Percentiles rank a stretch among this genome's conserved stretches.
Evolutionary conservation across 2,113 vertebrate genomes (phyloP).

Genomic region (Plecturocebus donacophilus): DNA sequence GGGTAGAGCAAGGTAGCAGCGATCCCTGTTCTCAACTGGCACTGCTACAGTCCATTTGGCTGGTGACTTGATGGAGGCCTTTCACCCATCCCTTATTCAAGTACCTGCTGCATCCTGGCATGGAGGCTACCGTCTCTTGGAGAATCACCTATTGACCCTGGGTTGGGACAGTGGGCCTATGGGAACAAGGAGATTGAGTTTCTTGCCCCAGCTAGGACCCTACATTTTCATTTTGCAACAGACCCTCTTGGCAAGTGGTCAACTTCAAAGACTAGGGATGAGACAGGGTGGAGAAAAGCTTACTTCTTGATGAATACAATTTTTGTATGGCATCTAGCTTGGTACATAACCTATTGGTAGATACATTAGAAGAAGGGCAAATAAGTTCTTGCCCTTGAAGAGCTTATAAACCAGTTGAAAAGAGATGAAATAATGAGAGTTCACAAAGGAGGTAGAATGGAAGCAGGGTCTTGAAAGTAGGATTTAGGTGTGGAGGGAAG

Average conservation of each 20-base stretch:
- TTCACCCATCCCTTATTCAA: background rate
- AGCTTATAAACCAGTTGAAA: background rate
- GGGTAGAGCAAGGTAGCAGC: background rate
- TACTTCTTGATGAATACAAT: background rate
- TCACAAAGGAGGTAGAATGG: background rate
- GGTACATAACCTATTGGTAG: slow-evolving; percentile 11
- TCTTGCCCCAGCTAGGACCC: background rate
- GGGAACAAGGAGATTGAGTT: background rate
- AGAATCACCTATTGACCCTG: background rate
- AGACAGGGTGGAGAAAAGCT: background rate
- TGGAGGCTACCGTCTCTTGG: background rate
- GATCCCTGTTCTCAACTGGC: background rate
- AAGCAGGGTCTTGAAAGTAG: background rate
- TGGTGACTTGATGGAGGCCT: background rate
- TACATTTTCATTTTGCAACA: background rate
- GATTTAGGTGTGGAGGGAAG: background rate
- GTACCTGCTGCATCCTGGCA: background rate
- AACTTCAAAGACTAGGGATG: background rate
- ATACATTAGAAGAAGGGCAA: slow-evolving; percentile 15
- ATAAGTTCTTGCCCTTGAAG: background rate
- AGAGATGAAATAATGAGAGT: background rate
- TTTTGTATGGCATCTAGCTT: background rate
- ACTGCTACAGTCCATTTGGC: background rate
- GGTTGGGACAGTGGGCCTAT: background rate
- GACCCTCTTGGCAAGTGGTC: background rate